A percentile compares a stretch with the other conserved stretches of the same genome.
Conservation (phyloP, 2,888 invertebrate genomes). For the Gonocerus acuteangulatus region DNA sequence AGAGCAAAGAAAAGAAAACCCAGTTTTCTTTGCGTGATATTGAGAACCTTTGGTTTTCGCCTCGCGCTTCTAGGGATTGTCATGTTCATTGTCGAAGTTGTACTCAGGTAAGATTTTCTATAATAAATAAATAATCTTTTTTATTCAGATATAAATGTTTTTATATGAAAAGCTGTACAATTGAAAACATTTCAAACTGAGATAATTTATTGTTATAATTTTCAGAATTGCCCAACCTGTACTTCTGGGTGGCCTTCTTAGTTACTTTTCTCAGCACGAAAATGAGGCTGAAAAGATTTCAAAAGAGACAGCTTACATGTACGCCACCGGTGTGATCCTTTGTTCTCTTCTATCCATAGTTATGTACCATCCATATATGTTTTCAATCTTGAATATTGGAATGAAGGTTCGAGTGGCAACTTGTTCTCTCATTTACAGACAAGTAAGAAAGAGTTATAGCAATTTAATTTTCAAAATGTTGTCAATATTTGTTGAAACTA, state of each 20-base stretch:
- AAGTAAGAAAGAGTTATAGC: slow-evolving; percentile 55
- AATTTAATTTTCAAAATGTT: too few species aligned
- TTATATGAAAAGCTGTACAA: too few species aligned
- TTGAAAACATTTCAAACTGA: not conserved
- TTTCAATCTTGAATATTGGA: slow-evolving; percentile 70
- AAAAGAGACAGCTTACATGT: slow-evolving; percentile 60
- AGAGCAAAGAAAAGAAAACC: slow-evolving; percentile 49
- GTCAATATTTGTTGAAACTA: too few species aligned
- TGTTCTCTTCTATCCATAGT: slow-evolving; percentile 68
- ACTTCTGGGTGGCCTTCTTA: slow-evolving; percentile 44
- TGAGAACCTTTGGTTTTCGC: slow-evolving; percentile 55
- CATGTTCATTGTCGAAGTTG: slow-evolving; percentile 54
- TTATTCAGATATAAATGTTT: too few species aligned
- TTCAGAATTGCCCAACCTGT: slow-evolving; percentile 42
- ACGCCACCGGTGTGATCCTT: slow-evolving; percentile 63
- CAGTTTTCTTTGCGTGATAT: slow-evolving; percentile 53
- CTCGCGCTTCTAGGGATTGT: slow-evolving; percentile 56
- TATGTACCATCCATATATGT: slow-evolving; percentile 82
- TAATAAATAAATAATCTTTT: too few species aligned
- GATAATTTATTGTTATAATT: not conserved
- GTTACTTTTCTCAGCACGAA: slow-evolving; percentile 45
- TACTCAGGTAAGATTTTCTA: slow-evolving; percentile 48
- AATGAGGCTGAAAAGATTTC: slow-evolving; percentile 36
- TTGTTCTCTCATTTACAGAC: slow-evolving; percentile 75
- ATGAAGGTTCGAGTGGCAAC: slow-evolving; percentile 76